Evolutionary conservation across 1,140 invertebrate genomes (phyloP), one percentile per base, ranked within the genome.

Genomic region (Holotrichia oblita): DNA sequence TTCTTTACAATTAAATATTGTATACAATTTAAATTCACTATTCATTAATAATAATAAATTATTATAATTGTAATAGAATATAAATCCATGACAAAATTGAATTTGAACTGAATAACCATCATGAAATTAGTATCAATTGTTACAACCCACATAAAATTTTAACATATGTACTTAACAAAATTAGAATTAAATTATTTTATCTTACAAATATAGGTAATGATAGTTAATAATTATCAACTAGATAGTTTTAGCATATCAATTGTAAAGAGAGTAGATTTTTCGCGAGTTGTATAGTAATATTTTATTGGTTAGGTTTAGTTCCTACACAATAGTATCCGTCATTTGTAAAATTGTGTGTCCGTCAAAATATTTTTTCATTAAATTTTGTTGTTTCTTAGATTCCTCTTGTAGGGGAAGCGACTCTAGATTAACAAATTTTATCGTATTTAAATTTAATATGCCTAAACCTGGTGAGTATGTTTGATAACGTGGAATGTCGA

Each of bases 401-500:
- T 22, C 61, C 61, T 69, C 20, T 7, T 0, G 6, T 27, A 69
- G 22, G 61, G 61, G 61, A 69, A 69, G 61, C 22, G 61, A 69
- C 27, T 55, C 27, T 69, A 14, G 10, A 22, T 7, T 34, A 22
- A 34, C 61, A 69, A 69, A 69, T 69, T 69, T 69, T 69, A 69
- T 69, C 12, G 41, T 74, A 34, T 74, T 17, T 41, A 74, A 42
- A 40, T 41, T 74, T 74, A 74, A 74, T 41, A 76, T 76, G 75
- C 75, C 75, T 42, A 44, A 55, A 76, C 75, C 75, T 48, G 75
- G 75, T 76, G 22, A 48, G 27, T 74, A 17, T 40, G 17, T 74
- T 9, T 34, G 12, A 8, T 41, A 10, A 69, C 20, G 17, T 74
- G 0, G 14, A 74, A 74, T 14, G 17, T 55, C 41, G 17, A n/a